Evolutionary conservation across 2,888 invertebrate species (phyloP), one percentile per base, ranked within the genome.

Genomic region (Cartodere bifasciata): DNA sequence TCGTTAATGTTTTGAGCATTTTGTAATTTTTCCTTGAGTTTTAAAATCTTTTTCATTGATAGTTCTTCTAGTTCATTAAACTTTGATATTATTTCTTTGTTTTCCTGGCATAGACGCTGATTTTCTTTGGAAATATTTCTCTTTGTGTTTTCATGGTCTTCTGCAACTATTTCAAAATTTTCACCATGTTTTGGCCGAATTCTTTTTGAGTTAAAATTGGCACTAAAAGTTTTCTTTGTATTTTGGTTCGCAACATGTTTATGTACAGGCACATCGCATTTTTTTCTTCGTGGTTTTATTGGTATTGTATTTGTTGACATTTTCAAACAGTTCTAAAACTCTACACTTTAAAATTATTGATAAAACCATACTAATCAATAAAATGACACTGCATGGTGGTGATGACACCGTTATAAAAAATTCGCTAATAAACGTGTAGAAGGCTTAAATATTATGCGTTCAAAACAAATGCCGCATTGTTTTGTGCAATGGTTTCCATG

Each of bases 1-100:
- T 68, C 67, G 48, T 78, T 77, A 40, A 67, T 67, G 26, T 67
- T 66, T 29, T 76, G 61, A 0, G 77, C 60, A 0, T 63, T 58
- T 38, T 65, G 63, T 0, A 77, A 52, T 46, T 75, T 75, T 25
- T 74, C 72, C 29, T 73, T 68, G 4, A 78, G 51, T 49, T 73
- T 75, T 31, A 63, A 52, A 47, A 77, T 66, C 44, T 72, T 77
- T 43, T 71, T 68, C 31, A 70, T 63, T 28, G 76, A 50, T 7
- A 55, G 39, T 6, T 55, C 51, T 31, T 60, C 55, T 7, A 52
- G 51, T 13, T 65, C 65, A 55, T 65, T 65, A 2, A 71, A 56
- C 2, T 67, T 65, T 2, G 58, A 59, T 6, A 65, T 56, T 1
- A 72, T 52, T 15, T 63, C 61, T 43, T 65, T 63, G 49, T 70